Percentiles rank a stretch among this genome's conserved stretches.
These are phyloP conservation scores for Tetramorium bicarinatum DNA, from an alignment of 2,888 invertebrate genomes.

Conservation along the genomic window DNA sequence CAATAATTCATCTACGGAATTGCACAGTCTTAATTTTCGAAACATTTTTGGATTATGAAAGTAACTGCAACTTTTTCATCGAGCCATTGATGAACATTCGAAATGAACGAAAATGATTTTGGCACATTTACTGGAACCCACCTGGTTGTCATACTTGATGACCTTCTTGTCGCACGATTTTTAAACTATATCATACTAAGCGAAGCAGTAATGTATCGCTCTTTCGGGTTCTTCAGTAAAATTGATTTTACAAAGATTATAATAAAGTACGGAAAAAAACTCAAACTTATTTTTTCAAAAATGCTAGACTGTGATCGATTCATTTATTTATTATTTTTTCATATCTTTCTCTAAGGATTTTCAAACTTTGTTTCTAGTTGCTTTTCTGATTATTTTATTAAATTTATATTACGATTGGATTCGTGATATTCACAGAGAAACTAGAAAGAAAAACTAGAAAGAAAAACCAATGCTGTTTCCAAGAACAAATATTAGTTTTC, in stretches of 20 bases:
- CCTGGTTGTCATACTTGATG: background rate
- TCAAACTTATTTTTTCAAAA: background rate
- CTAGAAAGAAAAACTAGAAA: background rate
- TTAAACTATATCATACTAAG: background rate
- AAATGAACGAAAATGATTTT: background rate
- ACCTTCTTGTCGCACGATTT: background rate
- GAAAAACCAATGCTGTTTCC: background rate
- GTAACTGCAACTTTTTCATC: background rate
- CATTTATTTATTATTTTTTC: background rate
- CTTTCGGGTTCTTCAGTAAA: background rate
- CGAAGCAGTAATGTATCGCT: background rate
- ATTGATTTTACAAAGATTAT: background rate
- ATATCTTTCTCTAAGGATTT: background rate
- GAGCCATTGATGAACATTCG: background rate
- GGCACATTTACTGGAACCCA: background rate
- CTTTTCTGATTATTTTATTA: background rate
- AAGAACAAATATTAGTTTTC: background rate
- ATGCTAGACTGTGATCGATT: background rate
- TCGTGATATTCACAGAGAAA: background rate
- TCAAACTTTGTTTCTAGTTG: background rate
- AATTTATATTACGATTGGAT: background rate
- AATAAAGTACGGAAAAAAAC: background rate
- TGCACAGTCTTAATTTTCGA: background rate
- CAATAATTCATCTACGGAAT: background rate
- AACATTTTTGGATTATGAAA: background rate